These are phyloP conservation scores for Diuraphis noxia DNA, from an alignment of 1,140 invertebrate species.

Conservation along the genomic window DNA sequence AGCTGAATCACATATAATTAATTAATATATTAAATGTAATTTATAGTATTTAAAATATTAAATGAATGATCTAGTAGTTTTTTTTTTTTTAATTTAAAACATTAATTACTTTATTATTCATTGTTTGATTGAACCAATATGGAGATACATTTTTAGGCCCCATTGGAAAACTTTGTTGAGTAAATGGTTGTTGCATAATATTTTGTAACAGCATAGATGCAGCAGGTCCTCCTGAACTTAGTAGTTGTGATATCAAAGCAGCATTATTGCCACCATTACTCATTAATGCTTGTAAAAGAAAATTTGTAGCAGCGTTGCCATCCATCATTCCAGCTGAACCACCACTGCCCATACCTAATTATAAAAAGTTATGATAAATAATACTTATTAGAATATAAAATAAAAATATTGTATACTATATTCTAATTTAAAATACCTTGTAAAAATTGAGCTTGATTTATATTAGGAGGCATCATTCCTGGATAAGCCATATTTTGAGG, in stretches of 20 bases:
- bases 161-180: conserved; percentile 45
- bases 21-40: neutral
- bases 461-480: conserved; percentile 46
- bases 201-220: conserved; percentile 39
- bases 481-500: conserved; percentile 50
- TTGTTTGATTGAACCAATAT: conserved; percentile 39
- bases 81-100: neutral
- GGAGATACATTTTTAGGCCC: conserved; percentile 39
- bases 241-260: conserved; percentile 28
- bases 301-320: conserved; percentile 43
- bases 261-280: conserved; percentile 49
- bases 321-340: conserved; percentile 41
- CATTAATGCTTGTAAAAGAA: conserved; percentile 43
- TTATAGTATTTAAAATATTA: neutral
- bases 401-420: neutral
- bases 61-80: neutral
- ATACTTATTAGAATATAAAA: neutral
- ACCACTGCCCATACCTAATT: conserved; percentile 39
- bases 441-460: conserved; percentile 49
- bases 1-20: too few species aligned
- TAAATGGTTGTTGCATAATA: conserved; percentile 40
- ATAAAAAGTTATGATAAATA: neutral
- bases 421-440: conserved; percentile 25
- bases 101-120: conserved; percentile 41
- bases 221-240: conserved; percentile 30